Conservation (phyloP, 23 tunicate genomes). For the Halocynthia roretzi region DNA sequence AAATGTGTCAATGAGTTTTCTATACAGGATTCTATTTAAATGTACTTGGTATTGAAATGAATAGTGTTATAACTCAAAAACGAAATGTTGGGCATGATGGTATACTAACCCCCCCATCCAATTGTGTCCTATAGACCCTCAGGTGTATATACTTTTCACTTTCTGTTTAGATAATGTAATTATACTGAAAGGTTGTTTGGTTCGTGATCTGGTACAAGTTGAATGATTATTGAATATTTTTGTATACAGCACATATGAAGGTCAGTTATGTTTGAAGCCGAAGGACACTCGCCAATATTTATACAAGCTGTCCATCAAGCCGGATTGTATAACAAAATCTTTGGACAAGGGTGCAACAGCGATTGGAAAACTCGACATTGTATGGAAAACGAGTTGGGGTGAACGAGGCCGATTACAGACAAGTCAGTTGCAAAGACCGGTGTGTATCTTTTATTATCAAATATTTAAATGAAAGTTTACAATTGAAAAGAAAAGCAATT, state of each 20-base stretch:
- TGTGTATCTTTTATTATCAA: not conserved
- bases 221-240: too few relatives aligned
- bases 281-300: constrained; percentile 75
- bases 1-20: too few relatives aligned
- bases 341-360: constrained; percentile 52
- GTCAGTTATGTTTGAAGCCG: constrained; percentile 75
- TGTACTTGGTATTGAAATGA: too few relatives aligned
- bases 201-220: too few relatives aligned
- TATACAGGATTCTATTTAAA: too few relatives aligned
- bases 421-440: constrained; percentile 87
- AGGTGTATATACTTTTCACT: too few relatives aligned
- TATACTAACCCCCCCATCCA: too few relatives aligned
- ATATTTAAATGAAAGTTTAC: not conserved
- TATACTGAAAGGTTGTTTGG: too few relatives aligned
- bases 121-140: too few relatives aligned
- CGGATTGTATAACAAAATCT: constrained; percentile 19
- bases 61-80: too few relatives aligned
- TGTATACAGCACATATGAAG: constrained; percentile 33
- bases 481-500: not conserved
- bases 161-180: too few relatives aligned
- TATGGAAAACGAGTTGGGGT: constrained; percentile 87
- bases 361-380: constrained; percentile 86
- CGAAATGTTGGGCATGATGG: too few relatives aligned
- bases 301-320: constrained; percentile 55
- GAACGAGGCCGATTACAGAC: constrained; percentile 91